phyloP scores from a whole-genome alignment of 2,888 invertebrate genomes.

The Arrhopalites spinosus region DNA sequence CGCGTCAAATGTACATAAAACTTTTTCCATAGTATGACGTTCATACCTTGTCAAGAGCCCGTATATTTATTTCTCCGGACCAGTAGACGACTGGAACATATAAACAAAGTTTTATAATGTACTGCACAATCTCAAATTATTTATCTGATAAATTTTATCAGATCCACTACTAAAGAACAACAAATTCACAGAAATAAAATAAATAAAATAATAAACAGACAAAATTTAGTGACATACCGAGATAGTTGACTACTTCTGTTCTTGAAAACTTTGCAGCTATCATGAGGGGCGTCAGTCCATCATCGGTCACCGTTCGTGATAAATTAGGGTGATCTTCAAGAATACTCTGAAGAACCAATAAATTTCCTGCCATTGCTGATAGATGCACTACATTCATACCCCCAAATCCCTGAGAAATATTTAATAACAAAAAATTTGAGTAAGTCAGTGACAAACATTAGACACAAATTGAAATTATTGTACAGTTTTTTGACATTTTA shows the following conservation, averaged over 20 bases:
- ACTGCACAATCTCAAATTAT: too few species aligned
- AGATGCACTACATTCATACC: conserved; percentile 26
- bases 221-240: too few species aligned
- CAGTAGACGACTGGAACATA: too few species aligned
- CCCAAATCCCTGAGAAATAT: too few species aligned
- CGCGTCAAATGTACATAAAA: too few species aligned
- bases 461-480: background rate
- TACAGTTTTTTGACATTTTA: background rate
- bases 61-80: conserved; percentile 19
- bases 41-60: conserved; percentile 22
- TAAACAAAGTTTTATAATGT: too few species aligned
- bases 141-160: too few species aligned
- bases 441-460: background rate
- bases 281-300: conserved; percentile 29
- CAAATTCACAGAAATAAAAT: too few species aligned
- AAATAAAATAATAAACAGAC: too few species aligned
- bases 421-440: conserved; percentile 3
- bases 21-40: too few species aligned
- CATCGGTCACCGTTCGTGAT: conserved; percentile 9
- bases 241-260: conserved; percentile 20
- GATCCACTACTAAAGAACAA: too few species aligned
- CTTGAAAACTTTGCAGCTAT: conserved; percentile 16
- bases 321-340: conserved; percentile 20
- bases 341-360: conserved; percentile 20
- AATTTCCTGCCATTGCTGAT: conserved; percentile 18